phyloP scores from a whole-genome alignment of 2,113 vertebrate genomes.

The Mustela nigripes region DNA sequence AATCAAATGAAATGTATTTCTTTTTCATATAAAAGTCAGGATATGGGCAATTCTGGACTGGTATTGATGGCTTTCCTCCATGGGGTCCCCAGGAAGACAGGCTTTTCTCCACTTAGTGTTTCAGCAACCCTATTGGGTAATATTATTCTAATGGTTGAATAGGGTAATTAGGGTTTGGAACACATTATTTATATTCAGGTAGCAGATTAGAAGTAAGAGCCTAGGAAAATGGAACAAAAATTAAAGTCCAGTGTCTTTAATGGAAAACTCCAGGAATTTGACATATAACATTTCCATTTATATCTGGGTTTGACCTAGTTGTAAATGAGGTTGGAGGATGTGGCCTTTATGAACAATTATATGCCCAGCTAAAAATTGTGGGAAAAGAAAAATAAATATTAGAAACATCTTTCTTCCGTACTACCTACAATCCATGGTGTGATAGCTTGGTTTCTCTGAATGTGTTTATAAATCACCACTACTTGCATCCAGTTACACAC shows the following conservation, averaged over 20 bases:
- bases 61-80: not conserved
- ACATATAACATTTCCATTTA: not conserved
- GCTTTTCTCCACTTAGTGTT: not conserved
- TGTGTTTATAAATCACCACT: not conserved
- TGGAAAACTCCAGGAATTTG: not conserved
- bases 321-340: not conserved
- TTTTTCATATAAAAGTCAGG: not conserved
- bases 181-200: not conserved
- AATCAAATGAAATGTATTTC: not conserved
- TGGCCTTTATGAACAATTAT: not conserved
- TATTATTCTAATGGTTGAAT: not conserved
- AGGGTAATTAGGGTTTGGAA: not conserved
- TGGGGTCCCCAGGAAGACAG: not conserved
- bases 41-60: not conserved
- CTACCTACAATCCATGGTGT: not conserved
- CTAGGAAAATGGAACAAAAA: not conserved
- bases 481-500: not conserved
- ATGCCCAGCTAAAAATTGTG: not conserved
- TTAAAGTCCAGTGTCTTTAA: not conserved
- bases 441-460: not conserved
- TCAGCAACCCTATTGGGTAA: not conserved
- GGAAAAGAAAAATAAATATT: not conserved
- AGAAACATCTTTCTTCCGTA: not conserved
- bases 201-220: not conserved
- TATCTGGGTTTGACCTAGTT: not conserved